Evolutionary conservation across 2,888 invertebrate genomes (phyloP).

Genomic region (Vandiemenella viatica): DNA sequence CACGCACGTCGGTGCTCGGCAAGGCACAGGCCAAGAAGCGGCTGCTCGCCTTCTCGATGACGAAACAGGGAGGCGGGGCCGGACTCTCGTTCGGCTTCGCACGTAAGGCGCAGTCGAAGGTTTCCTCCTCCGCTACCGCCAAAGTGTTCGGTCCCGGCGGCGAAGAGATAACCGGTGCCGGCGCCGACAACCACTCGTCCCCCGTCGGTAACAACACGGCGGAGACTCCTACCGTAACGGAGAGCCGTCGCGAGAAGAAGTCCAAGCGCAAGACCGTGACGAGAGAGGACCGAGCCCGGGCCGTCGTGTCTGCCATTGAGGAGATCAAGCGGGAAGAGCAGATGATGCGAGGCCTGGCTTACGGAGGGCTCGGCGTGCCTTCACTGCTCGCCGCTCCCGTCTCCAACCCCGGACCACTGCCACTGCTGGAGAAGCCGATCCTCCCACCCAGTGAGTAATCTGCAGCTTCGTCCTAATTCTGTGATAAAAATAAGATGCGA

Average conservation of each 20-base stretch:
- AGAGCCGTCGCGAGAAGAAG: conserved; percentile 5
- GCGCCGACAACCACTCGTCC: not conserved
- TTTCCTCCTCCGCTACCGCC: not conserved
- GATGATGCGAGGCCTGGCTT: conserved; percentile 11
- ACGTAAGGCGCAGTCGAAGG: conserved; percentile 8
- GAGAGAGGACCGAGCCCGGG: conserved; percentile 13
- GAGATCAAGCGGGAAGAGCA: conserved; percentile 16
- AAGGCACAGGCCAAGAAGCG: conserved; percentile 29
- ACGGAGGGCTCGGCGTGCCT: conserved; percentile 1
- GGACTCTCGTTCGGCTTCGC: conserved; percentile 15
- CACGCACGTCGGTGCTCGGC: conserved; percentile 21
- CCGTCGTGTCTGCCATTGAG: conserved; percentile 17
- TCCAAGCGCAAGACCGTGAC: conserved; percentile 8
- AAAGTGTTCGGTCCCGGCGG: not conserved
- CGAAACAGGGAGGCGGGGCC: conserved; percentile 20
- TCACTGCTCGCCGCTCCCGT: conserved; percentile 8
- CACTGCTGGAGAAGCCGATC: conserved; percentile 6
- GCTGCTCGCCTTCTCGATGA: conserved; percentile 28
- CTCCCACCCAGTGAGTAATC: conserved; percentile 4
- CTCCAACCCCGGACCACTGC: conserved; percentile 9
- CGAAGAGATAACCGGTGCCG: not conserved
- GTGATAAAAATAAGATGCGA: not conserved
- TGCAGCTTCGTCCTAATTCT: not conserved
- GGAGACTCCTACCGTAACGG: not conserved
- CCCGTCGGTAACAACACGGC: not conserved